These are phyloP conservation scores for Scleropages formosus DNA, from an alignment of 2,797 vertebrate genomes.

Conservation along the genomic window DNA sequence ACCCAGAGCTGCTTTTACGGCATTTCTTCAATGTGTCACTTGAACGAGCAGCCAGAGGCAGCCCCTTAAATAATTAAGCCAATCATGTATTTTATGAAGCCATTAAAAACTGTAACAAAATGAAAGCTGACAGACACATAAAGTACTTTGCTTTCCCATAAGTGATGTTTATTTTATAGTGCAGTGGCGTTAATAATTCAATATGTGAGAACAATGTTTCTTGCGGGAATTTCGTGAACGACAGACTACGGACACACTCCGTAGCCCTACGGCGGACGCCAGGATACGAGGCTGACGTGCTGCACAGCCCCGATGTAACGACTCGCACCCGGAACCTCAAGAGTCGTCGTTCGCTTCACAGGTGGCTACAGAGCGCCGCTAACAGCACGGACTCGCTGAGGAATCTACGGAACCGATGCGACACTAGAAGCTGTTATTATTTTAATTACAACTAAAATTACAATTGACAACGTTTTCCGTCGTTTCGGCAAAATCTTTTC, in stretches of 20 bases:
- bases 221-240: neutral
- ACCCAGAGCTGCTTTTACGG: neutral
- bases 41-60: neutral
- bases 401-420: too few species aligned
- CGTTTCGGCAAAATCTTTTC: too few species aligned
- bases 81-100: slow-evolving; percentile 19
- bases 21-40: neutral
- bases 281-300: too few species aligned
- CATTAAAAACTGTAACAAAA: slow-evolving; percentile 26
- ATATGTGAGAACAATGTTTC: slow-evolving; percentile 1
- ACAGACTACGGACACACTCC: neutral
- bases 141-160: neutral
- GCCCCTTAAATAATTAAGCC: slow-evolving; percentile 29
- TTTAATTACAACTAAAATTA: too few species aligned
- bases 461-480: too few species aligned
- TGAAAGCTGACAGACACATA: slow-evolving; percentile 5
- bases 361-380: too few species aligned
- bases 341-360: neutral
- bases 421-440: too few species aligned
- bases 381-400: too few species aligned
- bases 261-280: neutral
- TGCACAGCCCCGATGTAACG: neutral
- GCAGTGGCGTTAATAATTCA: neutral
- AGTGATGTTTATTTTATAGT: slow-evolving; percentile 16
- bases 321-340: too few species aligned